These are phyloP conservation scores for Tetragonula clypearis DNA, from an alignment of 1,140 invertebrate species.

Conservation along the genomic window DNA sequence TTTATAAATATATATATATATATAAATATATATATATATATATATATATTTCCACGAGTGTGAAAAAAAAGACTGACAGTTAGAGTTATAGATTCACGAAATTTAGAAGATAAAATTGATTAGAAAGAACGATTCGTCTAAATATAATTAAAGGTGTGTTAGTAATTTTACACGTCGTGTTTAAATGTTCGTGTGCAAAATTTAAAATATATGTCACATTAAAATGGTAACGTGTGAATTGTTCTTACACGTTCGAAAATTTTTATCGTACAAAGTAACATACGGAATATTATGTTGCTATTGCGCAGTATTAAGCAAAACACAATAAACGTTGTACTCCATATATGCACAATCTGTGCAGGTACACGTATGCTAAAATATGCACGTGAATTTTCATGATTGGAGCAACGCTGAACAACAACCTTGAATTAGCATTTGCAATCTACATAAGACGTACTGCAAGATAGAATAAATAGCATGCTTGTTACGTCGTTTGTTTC, in stretches of 20 bases:
- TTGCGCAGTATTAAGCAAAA: too few relatives aligned
- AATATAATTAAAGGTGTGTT: neutral
- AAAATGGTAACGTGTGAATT: too few relatives aligned
- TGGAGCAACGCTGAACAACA: neutral
- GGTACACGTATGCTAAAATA: neutral
- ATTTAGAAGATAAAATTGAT: neutral
- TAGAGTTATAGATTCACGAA: neutral
- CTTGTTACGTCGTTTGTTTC: neutral
- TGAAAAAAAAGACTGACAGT: too few relatives aligned
- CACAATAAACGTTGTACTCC: too few relatives aligned
- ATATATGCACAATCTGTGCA: neutral
- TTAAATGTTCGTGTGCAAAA: too few relatives aligned
- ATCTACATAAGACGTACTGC: neutral
- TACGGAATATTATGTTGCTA: too few relatives aligned
- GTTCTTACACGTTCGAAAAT: too few relatives aligned
- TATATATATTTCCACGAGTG: neutral
- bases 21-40: too few relatives aligned
- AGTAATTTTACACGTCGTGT: neutral
- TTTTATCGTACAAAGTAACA: too few relatives aligned
- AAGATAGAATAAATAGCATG: neutral
- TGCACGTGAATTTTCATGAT: neutral
- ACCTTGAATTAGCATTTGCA: neutral
- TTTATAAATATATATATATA: too few relatives aligned
- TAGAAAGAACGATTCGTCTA: neutral
- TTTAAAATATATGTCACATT: too few relatives aligned